These are phyloP conservation scores for Rhodeus uyekii DNA, from an alignment of 2,797 vertebrate genomes.

Conservation along the genomic window DNA sequence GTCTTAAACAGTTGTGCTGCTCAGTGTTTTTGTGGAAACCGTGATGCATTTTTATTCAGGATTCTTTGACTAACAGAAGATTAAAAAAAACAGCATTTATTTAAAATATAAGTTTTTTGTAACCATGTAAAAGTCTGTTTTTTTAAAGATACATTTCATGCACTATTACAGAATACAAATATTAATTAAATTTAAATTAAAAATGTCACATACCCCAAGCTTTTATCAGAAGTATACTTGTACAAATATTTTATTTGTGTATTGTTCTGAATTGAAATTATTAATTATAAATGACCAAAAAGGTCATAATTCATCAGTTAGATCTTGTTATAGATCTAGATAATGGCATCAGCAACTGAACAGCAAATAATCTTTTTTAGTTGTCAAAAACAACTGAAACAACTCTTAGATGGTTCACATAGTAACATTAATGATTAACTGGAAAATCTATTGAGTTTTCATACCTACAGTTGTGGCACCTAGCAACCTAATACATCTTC, in stretches of 20 bases:
- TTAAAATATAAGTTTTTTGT: not conserved
- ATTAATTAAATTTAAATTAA: not conserved
- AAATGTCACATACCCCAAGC: not conserved
- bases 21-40: not conserved
- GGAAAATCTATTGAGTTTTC: constrained; percentile 9
- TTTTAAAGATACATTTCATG: not conserved
- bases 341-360: not conserved
- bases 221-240: not conserved
- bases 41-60: not conserved
- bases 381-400: not conserved
- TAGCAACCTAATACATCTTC: not conserved
- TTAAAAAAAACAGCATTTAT: not conserved
- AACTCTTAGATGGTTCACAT: not conserved
- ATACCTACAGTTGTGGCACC: not conserved
- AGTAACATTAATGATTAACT: not conserved
- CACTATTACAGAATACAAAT: not conserved
- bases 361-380: not conserved
- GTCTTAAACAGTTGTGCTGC: not conserved
- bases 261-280: not conserved
- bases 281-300: not conserved
- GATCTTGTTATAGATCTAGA: not conserved
- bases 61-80: not conserved
- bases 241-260: not conserved
- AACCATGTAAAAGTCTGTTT: not conserved
- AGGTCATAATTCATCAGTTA: not conserved